A percentile compares a stretch with the other conserved stretches of the same genome.
Evolutionary conservation across 2,888 invertebrate species (phyloP).

Genomic region (Tupiocoris notatus): DNA sequence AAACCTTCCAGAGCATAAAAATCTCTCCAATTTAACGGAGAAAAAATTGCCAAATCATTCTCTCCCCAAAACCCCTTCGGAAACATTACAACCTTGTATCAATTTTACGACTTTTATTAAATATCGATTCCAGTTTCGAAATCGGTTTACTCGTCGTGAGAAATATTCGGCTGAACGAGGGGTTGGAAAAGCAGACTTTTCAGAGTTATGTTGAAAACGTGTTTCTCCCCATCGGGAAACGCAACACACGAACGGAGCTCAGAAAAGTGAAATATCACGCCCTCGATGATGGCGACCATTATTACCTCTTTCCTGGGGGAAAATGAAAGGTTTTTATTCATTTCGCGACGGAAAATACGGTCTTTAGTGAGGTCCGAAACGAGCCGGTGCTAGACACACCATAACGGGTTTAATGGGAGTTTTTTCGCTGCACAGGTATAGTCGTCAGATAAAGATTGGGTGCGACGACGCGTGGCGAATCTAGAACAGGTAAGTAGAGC

Average conservation of each 20-base stretch:
- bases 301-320: neutral
- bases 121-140: too few relatives aligned
- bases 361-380: neutral
- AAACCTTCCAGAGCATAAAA: too few relatives aligned
- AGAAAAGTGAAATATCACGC: neutral
- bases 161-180: too few relatives aligned
- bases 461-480: conserved; percentile 33
- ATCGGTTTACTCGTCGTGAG: too few relatives aligned
- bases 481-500: conserved; percentile 16
- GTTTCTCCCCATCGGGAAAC: too few relatives aligned
- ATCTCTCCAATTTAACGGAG: too few relatives aligned
- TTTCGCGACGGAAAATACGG: neutral
- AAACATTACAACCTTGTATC: too few relatives aligned
- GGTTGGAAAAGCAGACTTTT: too few relatives aligned
- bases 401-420: neutral
- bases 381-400: neutral
- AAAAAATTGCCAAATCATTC: too few relatives aligned
- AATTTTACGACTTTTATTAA: too few relatives aligned
- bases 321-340: neutral
- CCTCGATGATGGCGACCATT: neutral
- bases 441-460: conserved; percentile 31
- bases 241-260: neutral
- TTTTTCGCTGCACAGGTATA: neutral
- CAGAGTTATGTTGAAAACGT: too few relatives aligned
- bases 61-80: too few relatives aligned